Evolutionary conservation across 2,797 vertebrate genomes (phyloP).

Genomic region (Pseudochromis fuscus): DNA sequence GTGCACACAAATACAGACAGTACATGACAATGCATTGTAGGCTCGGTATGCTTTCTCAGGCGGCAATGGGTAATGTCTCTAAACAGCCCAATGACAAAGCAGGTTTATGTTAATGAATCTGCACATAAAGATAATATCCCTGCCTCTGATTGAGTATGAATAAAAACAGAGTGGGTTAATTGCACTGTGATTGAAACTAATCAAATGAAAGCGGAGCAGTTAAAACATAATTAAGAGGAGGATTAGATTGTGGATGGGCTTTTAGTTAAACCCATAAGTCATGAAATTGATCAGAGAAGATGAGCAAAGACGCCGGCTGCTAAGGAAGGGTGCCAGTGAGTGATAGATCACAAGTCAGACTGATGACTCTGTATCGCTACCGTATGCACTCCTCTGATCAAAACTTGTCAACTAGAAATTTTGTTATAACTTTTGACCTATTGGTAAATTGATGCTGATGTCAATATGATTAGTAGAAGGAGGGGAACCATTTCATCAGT

Average conservation of each 20-base stretch:
- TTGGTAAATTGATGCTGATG: constrained; percentile 41
- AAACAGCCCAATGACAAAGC: constrained; percentile 26
- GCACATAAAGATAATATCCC: constrained; percentile 56
- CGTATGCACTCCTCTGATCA: constrained; percentile 40
- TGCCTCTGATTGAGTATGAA: constrained; percentile 56
- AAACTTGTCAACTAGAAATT: constrained; percentile 37
- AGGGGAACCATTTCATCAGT: constrained; percentile 17
- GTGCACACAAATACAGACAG: no score
- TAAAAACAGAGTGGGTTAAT: constrained; percentile 66
- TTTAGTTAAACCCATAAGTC: constrained; percentile 72
- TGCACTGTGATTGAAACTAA: constrained; percentile 65
- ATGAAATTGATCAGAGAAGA: constrained; percentile 70
- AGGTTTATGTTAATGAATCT: constrained; percentile 53
- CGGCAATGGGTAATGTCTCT: not conserved
- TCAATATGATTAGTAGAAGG: constrained; percentile 11
- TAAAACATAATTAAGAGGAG: constrained; percentile 73
- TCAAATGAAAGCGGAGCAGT: constrained; percentile 70
- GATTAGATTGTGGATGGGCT: constrained; percentile 66
- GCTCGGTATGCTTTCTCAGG: no score
- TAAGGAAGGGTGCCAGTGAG: constrained; percentile 38
- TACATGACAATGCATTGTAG: no score
- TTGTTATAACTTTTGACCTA: constrained; percentile 43
- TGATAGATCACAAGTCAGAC: constrained; percentile 56
- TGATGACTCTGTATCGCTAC: constrained; percentile 40
- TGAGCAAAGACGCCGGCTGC: constrained; percentile 33